These are phyloP conservation scores for Amaurobius ferox DNA, from an alignment of 2,888 invertebrate genomes.

Conservation along the genomic window DNA sequence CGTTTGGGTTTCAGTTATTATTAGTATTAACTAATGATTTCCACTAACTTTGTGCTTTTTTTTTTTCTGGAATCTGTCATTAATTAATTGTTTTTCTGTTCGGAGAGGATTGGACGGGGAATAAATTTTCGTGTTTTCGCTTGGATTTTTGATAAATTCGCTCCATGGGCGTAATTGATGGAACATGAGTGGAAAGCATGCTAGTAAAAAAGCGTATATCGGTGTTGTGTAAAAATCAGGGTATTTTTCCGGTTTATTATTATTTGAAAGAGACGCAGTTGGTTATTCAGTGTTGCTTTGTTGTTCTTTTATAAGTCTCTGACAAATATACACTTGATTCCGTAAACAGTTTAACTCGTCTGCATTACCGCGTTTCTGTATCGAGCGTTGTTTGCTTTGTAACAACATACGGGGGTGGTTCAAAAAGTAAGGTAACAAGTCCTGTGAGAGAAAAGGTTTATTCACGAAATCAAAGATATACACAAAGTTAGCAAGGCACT, in stretches of 20 bases:
- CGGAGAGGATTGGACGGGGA: background rate
- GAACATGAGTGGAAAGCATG: background rate
- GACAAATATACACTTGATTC: no score
- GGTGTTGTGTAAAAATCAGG: constrained; percentile 16
- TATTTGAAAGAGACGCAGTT: background rate
- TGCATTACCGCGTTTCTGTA: no score
- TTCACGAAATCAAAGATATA: no score
- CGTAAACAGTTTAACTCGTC: no score
- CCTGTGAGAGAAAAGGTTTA: no score
- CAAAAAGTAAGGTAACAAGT: no score
- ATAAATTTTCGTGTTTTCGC: constrained; percentile 33
- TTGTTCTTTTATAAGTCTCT: background rate
- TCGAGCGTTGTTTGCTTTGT: no score
- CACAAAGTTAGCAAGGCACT: no score
- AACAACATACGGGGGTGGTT: no score
- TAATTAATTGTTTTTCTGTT: constrained; percentile 56
- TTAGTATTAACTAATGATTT: constrained; percentile 66
- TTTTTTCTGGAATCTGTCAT: constrained; percentile 18
- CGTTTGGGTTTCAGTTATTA: constrained; percentile 56
- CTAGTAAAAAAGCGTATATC: constrained; percentile 18
- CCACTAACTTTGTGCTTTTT: constrained; percentile 49
- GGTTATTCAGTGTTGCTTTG: background rate
- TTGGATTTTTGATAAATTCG: constrained; percentile 53
- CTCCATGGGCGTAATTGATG: constrained; percentile 49
- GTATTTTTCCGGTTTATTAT: background rate